Conservation (phyloP, 2,113 vertebrate species). For the Tamias sibiricus region DNA sequence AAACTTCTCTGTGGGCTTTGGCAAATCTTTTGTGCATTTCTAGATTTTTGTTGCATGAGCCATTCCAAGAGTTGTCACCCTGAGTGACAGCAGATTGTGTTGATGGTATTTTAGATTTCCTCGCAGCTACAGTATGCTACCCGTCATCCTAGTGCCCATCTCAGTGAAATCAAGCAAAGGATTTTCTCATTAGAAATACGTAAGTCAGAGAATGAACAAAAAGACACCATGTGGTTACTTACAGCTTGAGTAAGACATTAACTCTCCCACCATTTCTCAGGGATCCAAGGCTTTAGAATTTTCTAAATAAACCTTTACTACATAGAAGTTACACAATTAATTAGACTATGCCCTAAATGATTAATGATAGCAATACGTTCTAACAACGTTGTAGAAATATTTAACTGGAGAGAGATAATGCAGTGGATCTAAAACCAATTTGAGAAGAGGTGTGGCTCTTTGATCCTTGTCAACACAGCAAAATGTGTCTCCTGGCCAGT, state of each 20-base stretch:
- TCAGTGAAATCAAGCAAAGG: neutral
- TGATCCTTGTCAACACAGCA: neutral
- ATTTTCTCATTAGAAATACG: neutral
- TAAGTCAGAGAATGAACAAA: neutral
- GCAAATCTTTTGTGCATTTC: neutral
- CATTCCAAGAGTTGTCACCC: neutral
- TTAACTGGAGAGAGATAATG: neutral
- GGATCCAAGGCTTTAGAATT: neutral
- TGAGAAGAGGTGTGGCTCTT: neutral
- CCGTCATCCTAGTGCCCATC: accelerated
- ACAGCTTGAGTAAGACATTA: neutral
- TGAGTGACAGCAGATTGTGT: neutral
- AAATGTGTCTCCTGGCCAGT: neutral
- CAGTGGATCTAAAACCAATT: neutral
- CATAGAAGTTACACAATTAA: neutral
- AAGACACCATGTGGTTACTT: neutral
- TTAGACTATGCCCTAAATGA: neutral
- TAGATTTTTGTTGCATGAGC: neutral
- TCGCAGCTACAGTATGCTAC: neutral
- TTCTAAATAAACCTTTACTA: neutral
- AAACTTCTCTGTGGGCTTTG: neutral
- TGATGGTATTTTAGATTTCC: neutral
- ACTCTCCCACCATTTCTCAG: neutral
- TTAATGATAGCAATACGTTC: neutral
- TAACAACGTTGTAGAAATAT: neutral